phyloP scores from a whole-genome alignment of 2,797 vertebrate genomes.

The Tapera naevia region DNA sequence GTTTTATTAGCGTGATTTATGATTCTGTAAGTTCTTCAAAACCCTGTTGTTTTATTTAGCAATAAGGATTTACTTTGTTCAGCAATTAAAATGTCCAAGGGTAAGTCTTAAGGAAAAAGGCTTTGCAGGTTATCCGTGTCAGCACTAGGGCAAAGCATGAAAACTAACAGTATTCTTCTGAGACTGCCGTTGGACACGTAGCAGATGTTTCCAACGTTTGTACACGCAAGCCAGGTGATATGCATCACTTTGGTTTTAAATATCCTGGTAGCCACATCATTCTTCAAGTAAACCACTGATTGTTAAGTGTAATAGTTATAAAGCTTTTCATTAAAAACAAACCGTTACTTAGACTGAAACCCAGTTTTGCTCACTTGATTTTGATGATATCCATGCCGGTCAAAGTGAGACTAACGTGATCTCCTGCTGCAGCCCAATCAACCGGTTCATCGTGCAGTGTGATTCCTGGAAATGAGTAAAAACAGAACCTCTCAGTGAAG shows the following conservation, averaged over 20 bases:
- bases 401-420: constrained; percentile 95
- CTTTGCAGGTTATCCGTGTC: neutral
- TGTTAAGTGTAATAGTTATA: constrained; percentile 35
- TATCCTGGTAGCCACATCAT: constrained; percentile 65
- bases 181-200: constrained; percentile 46
- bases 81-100: neutral
- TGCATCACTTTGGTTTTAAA: constrained; percentile 62
- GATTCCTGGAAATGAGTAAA: constrained; percentile 91
- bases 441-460: constrained; percentile 91
- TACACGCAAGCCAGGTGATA: constrained; percentile 40
- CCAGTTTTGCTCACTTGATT: constrained; percentile 89
- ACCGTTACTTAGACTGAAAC: constrained; percentile 66
- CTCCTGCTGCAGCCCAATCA: constrained; percentile 97
- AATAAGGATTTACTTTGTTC: neutral
- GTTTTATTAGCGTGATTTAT: neutral
- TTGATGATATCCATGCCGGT: constrained; percentile 99
- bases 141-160: neutral
- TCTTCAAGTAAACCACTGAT: constrained; percentile 61
- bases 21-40: neutral
- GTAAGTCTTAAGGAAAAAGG: neutral
- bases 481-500: constrained; percentile 79
- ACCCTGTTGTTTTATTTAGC: neutral
- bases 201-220: constrained; percentile 68
- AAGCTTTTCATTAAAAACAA: constrained; percentile 62
- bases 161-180: constrained; percentile 15